phyloP scores from a whole-genome alignment of 2,888 invertebrate species.

The Noctuana brunneofusca region DNA sequence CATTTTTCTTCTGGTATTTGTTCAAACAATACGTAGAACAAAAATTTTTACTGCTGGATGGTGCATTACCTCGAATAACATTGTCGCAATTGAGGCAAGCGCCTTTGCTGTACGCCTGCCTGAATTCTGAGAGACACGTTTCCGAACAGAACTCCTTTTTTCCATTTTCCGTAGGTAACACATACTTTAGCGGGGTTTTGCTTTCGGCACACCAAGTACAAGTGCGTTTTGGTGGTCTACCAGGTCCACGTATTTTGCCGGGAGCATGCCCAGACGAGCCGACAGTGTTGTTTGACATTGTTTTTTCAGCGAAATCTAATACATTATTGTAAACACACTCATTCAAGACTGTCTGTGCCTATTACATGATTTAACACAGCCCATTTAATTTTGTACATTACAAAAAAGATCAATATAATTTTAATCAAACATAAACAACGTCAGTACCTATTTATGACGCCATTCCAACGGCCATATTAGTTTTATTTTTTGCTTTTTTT shows the following conservation, averaged over 20 bases:
- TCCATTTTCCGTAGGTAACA: conserved; percentile 92
- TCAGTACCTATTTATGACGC: conserved; percentile 79
- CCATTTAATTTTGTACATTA: conserved; percentile 36
- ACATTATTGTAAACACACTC: conserved; percentile 57
- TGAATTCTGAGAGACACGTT: conserved; percentile 93
- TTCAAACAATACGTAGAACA: conserved; percentile 93
- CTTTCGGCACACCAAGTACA: conserved; percentile 95
- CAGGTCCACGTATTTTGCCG: conserved; percentile 86
- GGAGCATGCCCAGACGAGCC: conserved; percentile 80
- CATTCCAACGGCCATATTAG: conserved; percentile 77
- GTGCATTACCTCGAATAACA: conserved; percentile 90
- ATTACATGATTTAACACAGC: conserved; percentile 59
- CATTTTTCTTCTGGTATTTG: conserved; percentile 91
- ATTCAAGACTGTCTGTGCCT: conserved; percentile 41
- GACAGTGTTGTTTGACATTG: conserved; percentile 79
- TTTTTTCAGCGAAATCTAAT: conserved; percentile 53
- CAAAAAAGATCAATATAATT: conserved; percentile 43
- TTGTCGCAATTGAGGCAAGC: conserved; percentile 94
- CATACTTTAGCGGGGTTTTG: conserved; percentile 92
- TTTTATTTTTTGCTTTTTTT: conserved; percentile 39
- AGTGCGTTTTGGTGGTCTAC: conserved; percentile 91
- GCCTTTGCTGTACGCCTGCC: conserved; percentile 93
- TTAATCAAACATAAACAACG: conserved; percentile 78
- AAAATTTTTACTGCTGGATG: conserved; percentile 90
- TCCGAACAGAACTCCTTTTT: conserved; percentile 97